A percentile compares a stretch with the other conserved stretches of the same genome.
phyloP scores from a whole-genome alignment of 2,797 vertebrate genomes.

The Danio tinwini region DNA sequence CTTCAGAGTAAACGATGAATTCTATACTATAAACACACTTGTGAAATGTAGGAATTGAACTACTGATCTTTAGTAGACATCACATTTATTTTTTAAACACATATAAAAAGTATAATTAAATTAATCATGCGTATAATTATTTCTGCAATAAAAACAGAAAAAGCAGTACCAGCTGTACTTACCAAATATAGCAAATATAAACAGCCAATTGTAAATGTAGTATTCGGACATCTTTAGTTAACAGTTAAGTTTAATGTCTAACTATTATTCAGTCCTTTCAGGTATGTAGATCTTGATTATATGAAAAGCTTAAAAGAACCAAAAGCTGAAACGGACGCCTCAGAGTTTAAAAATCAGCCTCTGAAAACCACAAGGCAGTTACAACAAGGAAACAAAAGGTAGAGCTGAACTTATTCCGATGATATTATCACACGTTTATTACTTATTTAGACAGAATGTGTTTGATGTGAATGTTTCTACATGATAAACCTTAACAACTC shows the following conservation, averaged over 20 bases:
- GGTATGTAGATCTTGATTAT: neutral
- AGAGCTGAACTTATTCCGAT: neutral
- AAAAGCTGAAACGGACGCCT: neutral
- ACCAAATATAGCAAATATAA: conserved; percentile 25
- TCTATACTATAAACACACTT: neutral
- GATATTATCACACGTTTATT: no score
- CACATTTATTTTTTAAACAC: no score
- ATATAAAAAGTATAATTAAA: no score
- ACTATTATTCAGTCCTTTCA: neutral
- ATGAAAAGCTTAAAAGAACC: neutral
- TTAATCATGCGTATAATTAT: no score
- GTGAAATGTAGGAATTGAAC: no score
- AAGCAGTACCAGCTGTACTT: neutral
- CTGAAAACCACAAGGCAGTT: neutral
- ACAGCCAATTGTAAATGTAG: conserved; percentile 11
- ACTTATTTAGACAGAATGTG: no score
- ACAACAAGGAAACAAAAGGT: neutral
- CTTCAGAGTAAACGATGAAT: neutral
- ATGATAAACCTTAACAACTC: no score
- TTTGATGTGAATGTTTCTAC: no score
- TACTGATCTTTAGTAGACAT: no score
- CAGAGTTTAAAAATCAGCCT: neutral
- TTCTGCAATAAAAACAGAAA: no score
- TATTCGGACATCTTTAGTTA: conserved; percentile 30
- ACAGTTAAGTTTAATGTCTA: neutral